Base-by-base conservation (phyloP, 2,113 vertebrate species). In the Lepidothrix coronata region DNA sequence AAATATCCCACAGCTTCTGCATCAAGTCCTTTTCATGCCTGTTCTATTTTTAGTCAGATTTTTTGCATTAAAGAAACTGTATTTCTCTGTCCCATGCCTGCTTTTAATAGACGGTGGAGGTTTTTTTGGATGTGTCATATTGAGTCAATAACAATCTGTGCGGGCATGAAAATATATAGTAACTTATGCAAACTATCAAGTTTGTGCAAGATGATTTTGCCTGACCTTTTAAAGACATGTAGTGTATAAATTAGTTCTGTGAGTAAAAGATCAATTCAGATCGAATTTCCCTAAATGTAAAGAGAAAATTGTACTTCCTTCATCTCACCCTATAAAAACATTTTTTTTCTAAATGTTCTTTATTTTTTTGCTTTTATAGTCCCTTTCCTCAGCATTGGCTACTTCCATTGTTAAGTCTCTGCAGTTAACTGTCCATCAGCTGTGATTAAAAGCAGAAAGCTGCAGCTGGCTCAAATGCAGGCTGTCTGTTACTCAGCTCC, bases 371-470 rank as follows among this genome's bases (percentile, higher is more conserved):
- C 31, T 87, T 93, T 95, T 92, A 95, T 41, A 75, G 76, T n/a
- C 76, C 57, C 68, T 77, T 90, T n/a, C 43, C 52, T 91, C 49
- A 37, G 1, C 44, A 37, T 46, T 77, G 76, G 52, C 86, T 93
- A 71, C 76, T 85, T 91, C 66, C 49, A 65, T 23, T 62, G 77
- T 93, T 52, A 87, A 82, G 92, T 68, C 66, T 82, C 70, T 79
- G 89, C 81, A 88, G 84, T 79, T 91, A 91, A 81, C 22, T 75
- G 73, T 70, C 91, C 91, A 88, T 89, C 91, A 94, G 84, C 84
- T 82, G 57, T 88, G 91, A 97, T 94, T 79, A 95, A 91, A 91
- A 95, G 89, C 95, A 97, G 91, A 89, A 82, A 72, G 62, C 66
- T 88, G 46, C 39, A 33, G 75, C 81, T 85, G 92, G 55, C 85